phyloP scores from a whole-genome alignment of 2,888 invertebrate species.

The Melieria crassipennis region DNA sequence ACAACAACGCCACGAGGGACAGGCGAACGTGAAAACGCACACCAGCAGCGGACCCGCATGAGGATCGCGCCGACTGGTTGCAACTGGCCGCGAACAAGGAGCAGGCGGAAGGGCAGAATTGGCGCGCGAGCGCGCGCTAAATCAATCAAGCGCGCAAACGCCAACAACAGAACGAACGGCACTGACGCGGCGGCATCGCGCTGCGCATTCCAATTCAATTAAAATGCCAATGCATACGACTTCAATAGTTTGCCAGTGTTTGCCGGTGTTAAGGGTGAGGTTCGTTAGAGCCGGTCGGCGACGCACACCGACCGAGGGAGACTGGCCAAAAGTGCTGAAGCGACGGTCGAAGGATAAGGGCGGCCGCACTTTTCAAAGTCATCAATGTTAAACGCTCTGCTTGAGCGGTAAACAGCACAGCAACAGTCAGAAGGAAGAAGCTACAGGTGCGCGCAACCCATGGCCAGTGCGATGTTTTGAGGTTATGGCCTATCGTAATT shows the following conservation, averaged over 20 bases:
- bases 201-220: slow-evolving; percentile 57
- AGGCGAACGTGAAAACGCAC: neutral
- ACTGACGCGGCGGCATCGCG: slow-evolving; percentile 40
- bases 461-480: slow-evolving; percentile 6
- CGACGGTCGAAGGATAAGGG: neutral
- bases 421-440: slow-evolving; percentile 8
- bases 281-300: neutral
- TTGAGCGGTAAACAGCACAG: neutral
- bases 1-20: too few relatives aligned
- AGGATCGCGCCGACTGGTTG: slow-evolving; percentile 15
- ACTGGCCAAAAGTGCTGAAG: neutral
- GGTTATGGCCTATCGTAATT: slow-evolving; percentile 21
- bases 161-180: slow-evolving; percentile 27
- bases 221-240: slow-evolving; percentile 48
- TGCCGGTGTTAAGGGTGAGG: neutral
- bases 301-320: too few relatives aligned
- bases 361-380: slow-evolving; percentile 48
- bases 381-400: slow-evolving; percentile 43
- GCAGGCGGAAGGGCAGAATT: too few relatives aligned
- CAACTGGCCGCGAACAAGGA: neutral
- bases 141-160: slow-evolving; percentile 59
- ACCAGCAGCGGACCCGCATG: neutral
- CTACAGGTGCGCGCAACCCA: slow-evolving; percentile 33
- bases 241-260: slow-evolving; percentile 1
- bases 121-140: slow-evolving; percentile 52